Conservation (phyloP, 2,113 vertebrate genomes). For the Thryonomys swinderianus region DNA sequence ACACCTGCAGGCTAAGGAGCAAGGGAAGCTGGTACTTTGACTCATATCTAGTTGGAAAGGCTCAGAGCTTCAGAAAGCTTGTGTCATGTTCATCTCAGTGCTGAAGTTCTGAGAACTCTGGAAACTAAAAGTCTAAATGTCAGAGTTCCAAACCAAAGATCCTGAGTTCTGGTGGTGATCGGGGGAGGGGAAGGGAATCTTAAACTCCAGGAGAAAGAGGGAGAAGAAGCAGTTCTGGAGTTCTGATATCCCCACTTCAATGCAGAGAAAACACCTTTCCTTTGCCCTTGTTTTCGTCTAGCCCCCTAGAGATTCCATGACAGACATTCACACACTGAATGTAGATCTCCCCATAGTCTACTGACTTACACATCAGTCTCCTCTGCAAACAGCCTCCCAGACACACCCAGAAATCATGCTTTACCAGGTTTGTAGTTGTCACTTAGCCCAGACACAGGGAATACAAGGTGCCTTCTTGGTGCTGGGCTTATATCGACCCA, state of each 20-base stretch:
- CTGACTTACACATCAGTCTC: background rate
- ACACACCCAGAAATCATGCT: background rate
- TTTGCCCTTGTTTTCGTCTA: background rate
- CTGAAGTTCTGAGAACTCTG: background rate
- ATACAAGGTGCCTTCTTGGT: background rate
- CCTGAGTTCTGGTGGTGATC: background rate
- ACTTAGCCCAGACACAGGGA: background rate
- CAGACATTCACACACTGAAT: background rate
- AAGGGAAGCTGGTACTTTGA: background rate
- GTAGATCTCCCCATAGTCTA: background rate
- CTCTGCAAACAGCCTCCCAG: background rate
- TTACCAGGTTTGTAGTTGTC: background rate
- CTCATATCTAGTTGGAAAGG: background rate
- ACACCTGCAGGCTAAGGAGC: background rate
- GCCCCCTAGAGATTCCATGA: background rate
- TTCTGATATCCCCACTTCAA: background rate
- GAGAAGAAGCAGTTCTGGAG: background rate
- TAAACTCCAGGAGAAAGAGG: background rate
- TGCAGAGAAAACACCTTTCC: background rate
- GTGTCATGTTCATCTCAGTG: background rate
- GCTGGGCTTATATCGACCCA: background rate
- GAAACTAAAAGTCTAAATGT: background rate
- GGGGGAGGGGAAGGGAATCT: background rate
- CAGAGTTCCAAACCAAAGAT: background rate
- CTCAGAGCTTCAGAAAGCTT: background rate